Base-by-base conservation (phyloP, 2,113 vertebrate species). In the Leptobrachium ailaonicum region DNA sequence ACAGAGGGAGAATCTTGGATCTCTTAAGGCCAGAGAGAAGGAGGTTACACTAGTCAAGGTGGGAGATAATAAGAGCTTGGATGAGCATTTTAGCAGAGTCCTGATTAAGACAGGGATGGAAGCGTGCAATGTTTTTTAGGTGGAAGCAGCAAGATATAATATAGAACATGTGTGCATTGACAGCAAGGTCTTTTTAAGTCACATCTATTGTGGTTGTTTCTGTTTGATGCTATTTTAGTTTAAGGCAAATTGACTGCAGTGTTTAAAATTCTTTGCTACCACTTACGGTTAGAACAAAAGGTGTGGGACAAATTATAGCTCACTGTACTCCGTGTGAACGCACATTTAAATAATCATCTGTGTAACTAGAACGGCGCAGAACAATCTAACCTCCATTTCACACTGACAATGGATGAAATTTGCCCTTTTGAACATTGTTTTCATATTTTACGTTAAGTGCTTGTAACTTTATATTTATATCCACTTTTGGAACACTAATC, bases 271-370 rank as follows among this genome's bases (percentile, higher is more conserved):
- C 60, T 53, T 67, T 20, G 68, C 42, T 54, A 72, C 47, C 53
- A 20, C 2, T 50, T 60, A 63, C 41, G 70, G 45, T n/a, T 62
- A 45, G 79, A 75, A 74, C 71, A 80, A 74, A 74, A 80, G 79
- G 42, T 75, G 64, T 7, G 41, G 53, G 64, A 43, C 50, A 75
- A 81, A 81, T 75, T 81, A 81, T 74, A 81, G 42, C 43, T 43
- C 58, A 50, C 72, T 50, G 79, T 62, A 75, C 71, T 9, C 64
- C 2, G 53, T 13, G 79, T 62, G 79, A 75, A 62, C 64, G 12
- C 66, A 53, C 56, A 44, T 64, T 70, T 64, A 66, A 72, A 45
- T 66, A 58, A 41, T 60, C 69, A 66, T 6, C 32, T 53, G 6
- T 42, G 32, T 20, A 14, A 56, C 58, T 53, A 45, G 54, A 80